phyloP scores from a whole-genome alignment of 2,797 vertebrate species.

The Champsocephalus gunnari region DNA sequence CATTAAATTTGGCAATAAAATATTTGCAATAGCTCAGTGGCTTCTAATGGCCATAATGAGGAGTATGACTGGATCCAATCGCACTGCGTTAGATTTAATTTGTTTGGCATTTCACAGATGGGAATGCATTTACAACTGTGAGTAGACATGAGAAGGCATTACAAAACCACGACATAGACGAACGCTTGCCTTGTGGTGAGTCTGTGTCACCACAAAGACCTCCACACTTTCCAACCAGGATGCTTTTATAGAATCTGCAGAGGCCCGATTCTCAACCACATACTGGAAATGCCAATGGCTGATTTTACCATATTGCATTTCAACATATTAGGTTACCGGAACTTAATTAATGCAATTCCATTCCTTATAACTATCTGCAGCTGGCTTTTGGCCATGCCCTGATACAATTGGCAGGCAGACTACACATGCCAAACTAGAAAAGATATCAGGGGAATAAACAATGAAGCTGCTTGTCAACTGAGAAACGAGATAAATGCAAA shows the following conservation, averaged over 20 bases:
- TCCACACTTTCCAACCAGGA: slow-evolving; percentile 63
- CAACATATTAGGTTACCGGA: slow-evolving; percentile 78
- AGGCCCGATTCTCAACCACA: slow-evolving; percentile 61
- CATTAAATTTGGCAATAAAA: slow-evolving; percentile 87
- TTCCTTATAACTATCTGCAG: slow-evolving; percentile 76
- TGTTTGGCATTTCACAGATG: slow-evolving; percentile 86
- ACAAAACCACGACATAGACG: slow-evolving; percentile 73
- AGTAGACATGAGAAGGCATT: slow-evolving; percentile 79
- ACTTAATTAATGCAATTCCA: slow-evolving; percentile 81
- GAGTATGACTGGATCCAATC: slow-evolving; percentile 84
- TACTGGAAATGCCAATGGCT: slow-evolving; percentile 78
- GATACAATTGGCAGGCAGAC: slow-evolving; percentile 71
- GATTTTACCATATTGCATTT: slow-evolving; percentile 80
- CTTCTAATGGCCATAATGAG: slow-evolving; percentile 85
- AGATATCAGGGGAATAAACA: slow-evolving; percentile 69
- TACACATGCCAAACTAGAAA: slow-evolving; percentile 55
- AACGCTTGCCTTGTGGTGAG: slow-evolving; percentile 72
- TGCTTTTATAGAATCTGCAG: slow-evolving; percentile 76
- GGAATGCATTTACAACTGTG: slow-evolving; percentile 81
- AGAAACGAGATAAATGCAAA: slow-evolving; percentile 49
- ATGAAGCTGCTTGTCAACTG: slow-evolving; percentile 66
- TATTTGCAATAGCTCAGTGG: slow-evolving; percentile 87
- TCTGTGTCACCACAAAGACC: slow-evolving; percentile 72
- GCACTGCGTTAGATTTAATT: slow-evolving; percentile 84
- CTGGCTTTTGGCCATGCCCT: slow-evolving; percentile 75